Percentiles rank a stretch among this genome's conserved stretches.
Evolutionary conservation across 2,113 vertebrate genomes (phyloP).

Genomic region (Grallaria varia): DNA sequence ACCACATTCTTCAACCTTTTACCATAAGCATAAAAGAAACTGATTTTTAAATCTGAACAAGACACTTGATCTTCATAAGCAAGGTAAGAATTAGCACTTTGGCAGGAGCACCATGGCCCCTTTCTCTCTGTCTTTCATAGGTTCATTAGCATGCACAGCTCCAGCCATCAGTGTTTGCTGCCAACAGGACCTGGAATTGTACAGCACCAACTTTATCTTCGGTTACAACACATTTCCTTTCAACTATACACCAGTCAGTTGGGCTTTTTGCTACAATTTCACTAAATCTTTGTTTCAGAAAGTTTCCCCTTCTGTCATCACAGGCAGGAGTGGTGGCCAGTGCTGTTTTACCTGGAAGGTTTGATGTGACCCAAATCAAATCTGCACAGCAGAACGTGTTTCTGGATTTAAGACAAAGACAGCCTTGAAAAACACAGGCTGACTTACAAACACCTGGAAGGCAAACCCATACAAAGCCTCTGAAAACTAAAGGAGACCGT

Average conservation of each 20-base stretch:
- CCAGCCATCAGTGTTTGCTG: slow-evolving; percentile 19
- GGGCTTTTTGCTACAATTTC: not conserved
- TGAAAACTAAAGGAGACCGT: not conserved
- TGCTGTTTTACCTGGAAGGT: not conserved
- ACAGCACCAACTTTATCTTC: slow-evolving; percentile 61
- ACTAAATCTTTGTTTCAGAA: slow-evolving; percentile 20
- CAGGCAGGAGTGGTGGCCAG: not conserved
- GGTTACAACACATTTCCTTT: slow-evolving; percentile 52
- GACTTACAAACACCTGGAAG: not conserved
- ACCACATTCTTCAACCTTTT: slow-evolving; percentile 56
- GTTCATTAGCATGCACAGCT: slow-evolving; percentile 63
- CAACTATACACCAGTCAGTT: not conserved
- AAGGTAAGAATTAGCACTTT: slow-evolving; percentile 55
- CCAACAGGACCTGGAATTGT: slow-evolving; percentile 71
- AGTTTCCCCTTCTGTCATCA: not conserved
- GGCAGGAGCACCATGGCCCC: slow-evolving; percentile 11
- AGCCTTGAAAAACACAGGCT: not conserved
- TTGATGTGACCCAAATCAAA: not conserved
- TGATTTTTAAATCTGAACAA: slow-evolving; percentile 42
- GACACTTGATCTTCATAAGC: slow-evolving; percentile 61
- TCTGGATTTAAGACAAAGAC: slow-evolving; percentile 23
- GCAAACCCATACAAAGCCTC: not conserved
- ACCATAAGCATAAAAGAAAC: slow-evolving; percentile 41
- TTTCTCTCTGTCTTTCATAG: slow-evolving; percentile 45
- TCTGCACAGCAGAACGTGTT: not conserved